phyloP scores from a whole-genome alignment of 1,140 invertebrate genomes.

The Euura lappo region DNA sequence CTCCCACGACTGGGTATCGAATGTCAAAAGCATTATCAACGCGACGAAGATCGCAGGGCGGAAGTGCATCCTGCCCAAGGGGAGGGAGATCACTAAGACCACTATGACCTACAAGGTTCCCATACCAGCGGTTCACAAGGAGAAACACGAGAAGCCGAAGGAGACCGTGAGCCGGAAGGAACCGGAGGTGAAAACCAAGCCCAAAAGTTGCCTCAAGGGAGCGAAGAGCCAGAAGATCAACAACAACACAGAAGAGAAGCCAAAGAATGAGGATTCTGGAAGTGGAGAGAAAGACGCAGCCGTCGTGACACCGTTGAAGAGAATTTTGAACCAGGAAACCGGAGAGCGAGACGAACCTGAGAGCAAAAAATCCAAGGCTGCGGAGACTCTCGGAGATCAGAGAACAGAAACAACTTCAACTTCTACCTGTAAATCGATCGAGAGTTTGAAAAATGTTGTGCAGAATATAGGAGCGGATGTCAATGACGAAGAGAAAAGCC shows the following conservation, averaged over 20 bases:
- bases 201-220: conserved; percentile 32
- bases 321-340: conserved; percentile 21
- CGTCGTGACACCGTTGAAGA: conserved; percentile 33
- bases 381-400: conserved; percentile 21
- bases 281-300: conserved; percentile 16
- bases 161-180: conserved; percentile 54
- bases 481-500: conserved; percentile 28
- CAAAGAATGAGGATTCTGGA: conserved; percentile 24
- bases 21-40: conserved; percentile 54
- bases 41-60: conserved; percentile 53
- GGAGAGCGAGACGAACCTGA: conserved; percentile 20
- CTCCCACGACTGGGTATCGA: conserved; percentile 53
- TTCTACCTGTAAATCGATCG: conserved; percentile 52
- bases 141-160: conserved; percentile 48
- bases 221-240: conserved; percentile 24
- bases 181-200: conserved; percentile 42
- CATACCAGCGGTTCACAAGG: conserved; percentile 67
- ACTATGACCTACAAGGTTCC: conserved; percentile 76
- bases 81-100: conserved; percentile 63
- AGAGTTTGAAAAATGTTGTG: conserved; percentile 46
- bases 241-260: conserved; percentile 11
- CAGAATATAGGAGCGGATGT: conserved; percentile 46
- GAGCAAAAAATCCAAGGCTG: conserved; percentile 22
- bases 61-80: conserved; percentile 56
- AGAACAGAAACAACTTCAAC: conserved; percentile 30